These are phyloP conservation scores for Chironomus tepperi DNA, from an alignment of 1,140 invertebrate species.

Conservation along the genomic window DNA sequence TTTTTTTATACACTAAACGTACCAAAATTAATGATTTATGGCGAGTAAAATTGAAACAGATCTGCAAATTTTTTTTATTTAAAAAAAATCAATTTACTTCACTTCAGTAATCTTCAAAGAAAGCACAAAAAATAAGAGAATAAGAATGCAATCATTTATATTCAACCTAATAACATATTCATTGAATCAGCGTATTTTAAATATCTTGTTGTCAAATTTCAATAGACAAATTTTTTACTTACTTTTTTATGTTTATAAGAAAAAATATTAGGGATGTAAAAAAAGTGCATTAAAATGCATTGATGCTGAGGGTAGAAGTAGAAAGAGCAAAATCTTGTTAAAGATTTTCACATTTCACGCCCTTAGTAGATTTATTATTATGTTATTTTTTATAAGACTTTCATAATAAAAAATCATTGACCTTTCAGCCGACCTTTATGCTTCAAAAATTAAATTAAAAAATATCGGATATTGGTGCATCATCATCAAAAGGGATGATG, in stretches of 20 bases:
- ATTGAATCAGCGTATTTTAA: neutral
- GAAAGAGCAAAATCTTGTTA: neutral
- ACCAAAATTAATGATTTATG: constrained; percentile 7
- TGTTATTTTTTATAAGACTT: neutral
- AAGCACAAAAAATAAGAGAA: neutral
- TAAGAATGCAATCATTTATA: neutral
- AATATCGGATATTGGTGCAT: neutral
- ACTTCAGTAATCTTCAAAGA: neutral
- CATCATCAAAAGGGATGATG: neutral
- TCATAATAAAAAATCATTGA: constrained; percentile 17
- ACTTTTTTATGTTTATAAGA: no score
- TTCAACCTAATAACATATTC: constrained; percentile 15
- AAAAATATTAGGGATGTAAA: neutral
- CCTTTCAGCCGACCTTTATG: neutral
- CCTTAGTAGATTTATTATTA: constrained; percentile 21
- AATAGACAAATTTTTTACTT: neutral
- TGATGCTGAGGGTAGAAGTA: neutral
- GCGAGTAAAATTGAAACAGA: neutral
- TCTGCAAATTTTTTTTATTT: neutral
- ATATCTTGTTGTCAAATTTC: neutral
- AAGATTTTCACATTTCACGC: constrained; percentile 16
- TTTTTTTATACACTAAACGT: neutral
- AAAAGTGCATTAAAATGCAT: constrained; percentile 22
- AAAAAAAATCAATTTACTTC: no score
- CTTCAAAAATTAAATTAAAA: constrained; percentile 10